These are phyloP conservation scores for Miniopterus natalensis DNA, from an alignment of 2,113 vertebrate genomes.

Conservation along the genomic window DNA sequence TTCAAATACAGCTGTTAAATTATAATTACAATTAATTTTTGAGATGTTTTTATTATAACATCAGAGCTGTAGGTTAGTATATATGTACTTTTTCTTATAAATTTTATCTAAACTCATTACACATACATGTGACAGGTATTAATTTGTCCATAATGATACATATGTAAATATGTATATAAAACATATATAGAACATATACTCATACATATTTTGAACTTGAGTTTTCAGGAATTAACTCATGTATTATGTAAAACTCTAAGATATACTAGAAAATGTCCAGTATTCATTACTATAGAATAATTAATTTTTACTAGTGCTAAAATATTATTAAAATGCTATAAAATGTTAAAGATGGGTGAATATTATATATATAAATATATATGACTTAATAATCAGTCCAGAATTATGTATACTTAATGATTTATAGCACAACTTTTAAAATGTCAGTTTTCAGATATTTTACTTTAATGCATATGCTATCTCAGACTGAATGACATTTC, in stretches of 20 bases:
- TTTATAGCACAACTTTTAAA: slow-evolving; percentile 1
- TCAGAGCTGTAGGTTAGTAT: slow-evolving; percentile 31
- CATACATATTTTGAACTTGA: slow-evolving; percentile 44
- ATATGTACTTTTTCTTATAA: neutral
- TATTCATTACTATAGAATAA: slow-evolving; percentile 68
- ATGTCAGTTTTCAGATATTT: slow-evolving; percentile 20
- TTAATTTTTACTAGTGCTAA: slow-evolving; percentile 62
- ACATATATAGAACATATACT: neutral
- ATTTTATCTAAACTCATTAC: neutral
- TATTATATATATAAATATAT: neutral
- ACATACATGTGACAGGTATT: neutral
- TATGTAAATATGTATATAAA: slow-evolving; percentile 5
- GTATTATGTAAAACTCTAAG: slow-evolving; percentile 63
- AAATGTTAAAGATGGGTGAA: neutral
- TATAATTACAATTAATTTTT: slow-evolving; percentile 82
- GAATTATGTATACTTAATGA: neutral
- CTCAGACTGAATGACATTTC: slow-evolving; percentile 36
- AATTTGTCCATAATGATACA: neutral
- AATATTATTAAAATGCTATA: slow-evolving; percentile 1
- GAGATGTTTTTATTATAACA: slow-evolving; percentile 77
- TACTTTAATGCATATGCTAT: slow-evolving; percentile 23
- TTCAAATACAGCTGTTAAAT: slow-evolving; percentile 75
- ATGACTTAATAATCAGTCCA: neutral
- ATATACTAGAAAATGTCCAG: slow-evolving; percentile 26
- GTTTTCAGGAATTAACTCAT: slow-evolving; percentile 43